A percentile compares a stretch with the other conserved stretches of the same genome.
phyloP scores from a whole-genome alignment of 2,797 vertebrate species.

The Acestrorhynchus altus region DNA sequence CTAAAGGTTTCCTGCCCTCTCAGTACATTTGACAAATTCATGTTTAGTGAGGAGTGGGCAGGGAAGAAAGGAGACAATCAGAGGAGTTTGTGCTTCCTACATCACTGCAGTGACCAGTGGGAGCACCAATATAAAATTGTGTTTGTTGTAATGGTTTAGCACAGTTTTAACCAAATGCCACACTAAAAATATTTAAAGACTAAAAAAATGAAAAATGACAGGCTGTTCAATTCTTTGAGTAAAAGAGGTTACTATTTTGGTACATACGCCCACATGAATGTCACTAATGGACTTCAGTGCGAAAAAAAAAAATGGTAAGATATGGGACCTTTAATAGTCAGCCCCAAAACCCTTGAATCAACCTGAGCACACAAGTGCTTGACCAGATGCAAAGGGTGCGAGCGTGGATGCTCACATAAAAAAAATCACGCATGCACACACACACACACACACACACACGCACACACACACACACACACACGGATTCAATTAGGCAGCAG shows the following conservation, averaged over 20 bases:
- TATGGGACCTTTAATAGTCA: background rate
- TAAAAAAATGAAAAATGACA: no score
- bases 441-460: conserved; percentile 36
- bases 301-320: background rate
- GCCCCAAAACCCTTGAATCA: background rate
- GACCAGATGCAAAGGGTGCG: background rate
- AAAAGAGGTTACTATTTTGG: background rate
- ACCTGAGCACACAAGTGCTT: background rate
- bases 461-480: conserved; percentile 48
- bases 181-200: no score
- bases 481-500: conserved; percentile 64
- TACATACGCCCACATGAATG: conserved; percentile 20
- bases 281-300: background rate
- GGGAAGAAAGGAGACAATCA: no score
- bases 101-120: no score
- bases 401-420: conserved; percentile 21
- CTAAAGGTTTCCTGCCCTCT: no score
- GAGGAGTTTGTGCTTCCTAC: no score
- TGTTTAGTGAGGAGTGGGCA: no score
- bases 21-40: no score
- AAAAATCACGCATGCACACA: background rate
- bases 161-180: no score
- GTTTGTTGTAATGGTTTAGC: no score
- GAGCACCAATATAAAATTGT: no score
- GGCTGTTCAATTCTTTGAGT: no score